Evolutionary conservation across 2,113 vertebrate genomes (phyloP), one percentile per base, ranked within the genome.

Genomic region (Caretta caretta): DNA sequence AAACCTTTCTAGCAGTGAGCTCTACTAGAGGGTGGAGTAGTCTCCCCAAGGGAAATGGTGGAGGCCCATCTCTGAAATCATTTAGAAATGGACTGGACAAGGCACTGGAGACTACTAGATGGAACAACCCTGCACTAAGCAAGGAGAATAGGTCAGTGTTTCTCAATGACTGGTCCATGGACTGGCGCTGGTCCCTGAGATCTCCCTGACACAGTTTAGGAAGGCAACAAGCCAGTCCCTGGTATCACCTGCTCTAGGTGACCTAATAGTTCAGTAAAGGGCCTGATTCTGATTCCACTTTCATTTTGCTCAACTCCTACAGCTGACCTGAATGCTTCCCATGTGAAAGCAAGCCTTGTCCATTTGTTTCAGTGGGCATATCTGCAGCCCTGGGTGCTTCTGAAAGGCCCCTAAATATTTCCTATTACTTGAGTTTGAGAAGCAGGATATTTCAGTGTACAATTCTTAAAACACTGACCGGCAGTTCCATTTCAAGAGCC

Each of bases 341-440:
- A 46, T 24, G 25, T 57, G 24, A 46, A 42, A 42, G 35, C 19
- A 81, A 54, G 11, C 80, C 17, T 31, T 3, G 31, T 1, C 25
- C 1, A 10, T 16, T 17, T 16, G 31, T 50, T 19, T 38, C 0
- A 38, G 1, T 78, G n/a, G 12, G 3, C 4, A 1, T 1, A 2
- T 56, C 35, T n/a, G 51, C 31, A 10, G 76, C 80, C 35, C 24
- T 4, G 0, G 0, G 22, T 0, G 0, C 38, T 27, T 25, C 0
- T 1, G 59, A 54, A 50, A 10, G 22, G 31, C 78, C 65, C 46
- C 31, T 76, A 38, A 38, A 22, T 88, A 51, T 91, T 89, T 86
- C 20, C 1, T 0, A 0, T 35, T 59, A 31, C 75, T 90, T 19
- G 27, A 48, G 53, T 54, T 88, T 56, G 54, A 51, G 62, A 69